phyloP scores from a whole-genome alignment of 2,888 invertebrate species.

The Melitaea athalia region DNA sequence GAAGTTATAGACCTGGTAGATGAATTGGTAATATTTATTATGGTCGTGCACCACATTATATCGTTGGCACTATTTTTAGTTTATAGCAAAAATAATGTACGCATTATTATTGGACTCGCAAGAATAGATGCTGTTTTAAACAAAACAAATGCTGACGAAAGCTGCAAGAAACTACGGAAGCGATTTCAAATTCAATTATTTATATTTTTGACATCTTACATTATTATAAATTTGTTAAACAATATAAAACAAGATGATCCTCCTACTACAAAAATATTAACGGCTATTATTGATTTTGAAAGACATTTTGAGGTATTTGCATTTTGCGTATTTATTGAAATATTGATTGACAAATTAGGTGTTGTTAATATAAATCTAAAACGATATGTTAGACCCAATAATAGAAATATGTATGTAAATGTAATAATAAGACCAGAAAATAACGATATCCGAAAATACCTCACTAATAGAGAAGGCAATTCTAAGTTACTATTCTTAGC shows the following conservation, averaged over 20 bases:
- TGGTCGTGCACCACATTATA: slow-evolving; percentile 49
- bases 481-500: slow-evolving; percentile 57
- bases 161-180: slow-evolving; percentile 42
- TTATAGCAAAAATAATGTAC: slow-evolving; percentile 46
- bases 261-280: slow-evolving; percentile 8
- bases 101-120: slow-evolving; percentile 48
- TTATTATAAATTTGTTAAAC: background rate
- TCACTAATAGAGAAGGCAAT: slow-evolving; percentile 41
- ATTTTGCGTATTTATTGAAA: slow-evolving; percentile 53
- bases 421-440: background rate
- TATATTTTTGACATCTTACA: slow-evolving; percentile 45
- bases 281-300: slow-evolving; percentile 28
- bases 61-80: slow-evolving; percentile 48
- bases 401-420: slow-evolving; percentile 42
- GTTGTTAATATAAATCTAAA: slow-evolving; percentile 54
- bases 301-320: slow-evolving; percentile 55
- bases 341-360: slow-evolving; percentile 50
- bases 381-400: slow-evolving; percentile 45
- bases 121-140: slow-evolving; percentile 46
- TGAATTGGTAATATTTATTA: slow-evolving; percentile 47
- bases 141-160: slow-evolving; percentile 38
- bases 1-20: slow-evolving; percentile 44
- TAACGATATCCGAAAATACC: background rate
- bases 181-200: slow-evolving; percentile 35
- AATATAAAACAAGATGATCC: background rate